A percentile compares a stretch with the other conserved stretches of the same genome.
Conservation (phyloP, 2,113 vertebrate genomes). For the Chamaetylas fuelleborni region DNA sequence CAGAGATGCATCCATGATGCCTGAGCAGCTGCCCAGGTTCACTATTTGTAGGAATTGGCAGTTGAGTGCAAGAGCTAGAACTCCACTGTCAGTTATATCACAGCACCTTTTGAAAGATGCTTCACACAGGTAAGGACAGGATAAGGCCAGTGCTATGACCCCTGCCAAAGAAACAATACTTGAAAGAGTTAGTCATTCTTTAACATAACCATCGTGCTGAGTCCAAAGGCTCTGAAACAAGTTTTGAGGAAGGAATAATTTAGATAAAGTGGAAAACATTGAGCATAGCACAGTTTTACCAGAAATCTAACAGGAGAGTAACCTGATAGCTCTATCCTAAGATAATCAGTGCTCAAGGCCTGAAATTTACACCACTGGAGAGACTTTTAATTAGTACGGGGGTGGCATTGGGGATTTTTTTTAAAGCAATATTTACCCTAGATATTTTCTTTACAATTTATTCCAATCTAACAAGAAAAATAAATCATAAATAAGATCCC, state of each 20-base stretch:
- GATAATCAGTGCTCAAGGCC: background rate
- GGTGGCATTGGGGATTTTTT: background rate
- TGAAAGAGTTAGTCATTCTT: background rate
- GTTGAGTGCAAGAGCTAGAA: constrained; percentile 75
- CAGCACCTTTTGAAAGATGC: constrained; percentile 74
- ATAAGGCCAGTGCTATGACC: constrained; percentile 74
- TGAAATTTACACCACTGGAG: background rate
- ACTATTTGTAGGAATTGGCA: constrained; percentile 76
- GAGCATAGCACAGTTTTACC: background rate
- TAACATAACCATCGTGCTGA: background rate
- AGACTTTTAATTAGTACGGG: background rate
- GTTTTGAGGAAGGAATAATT: background rate
- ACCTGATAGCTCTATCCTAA: background rate
- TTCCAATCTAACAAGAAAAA: background rate
- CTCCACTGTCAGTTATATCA: constrained; percentile 75
- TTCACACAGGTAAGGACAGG: constrained; percentile 73
- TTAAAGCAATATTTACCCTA: background rate
- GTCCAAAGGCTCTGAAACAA: background rate
- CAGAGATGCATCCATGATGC: constrained; percentile 75
- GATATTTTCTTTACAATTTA: background rate
- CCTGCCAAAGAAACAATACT: constrained; percentile 61
- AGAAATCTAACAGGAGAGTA: background rate
- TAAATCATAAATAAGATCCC: background rate
- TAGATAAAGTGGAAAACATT: background rate
- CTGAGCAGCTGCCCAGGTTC: constrained; percentile 73